phyloP scores from a whole-genome alignment of 92 coral and sea anemone species.

The Zoanthus solanderi region DNA sequence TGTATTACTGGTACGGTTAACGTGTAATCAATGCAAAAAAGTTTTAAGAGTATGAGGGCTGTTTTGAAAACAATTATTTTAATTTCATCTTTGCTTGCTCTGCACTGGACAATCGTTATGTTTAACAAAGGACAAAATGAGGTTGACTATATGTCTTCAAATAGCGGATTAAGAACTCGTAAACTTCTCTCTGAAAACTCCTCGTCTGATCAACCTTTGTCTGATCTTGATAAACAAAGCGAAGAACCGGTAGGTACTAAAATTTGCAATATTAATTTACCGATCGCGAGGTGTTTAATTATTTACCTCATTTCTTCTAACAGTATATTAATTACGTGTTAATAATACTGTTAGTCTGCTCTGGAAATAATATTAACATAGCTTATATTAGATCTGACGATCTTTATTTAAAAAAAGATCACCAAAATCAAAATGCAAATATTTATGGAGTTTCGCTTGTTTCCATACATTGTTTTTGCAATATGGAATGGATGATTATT shows the following conservation, averaged over 20 bases:
- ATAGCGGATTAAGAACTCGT: not conserved
- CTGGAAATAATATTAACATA: no score
- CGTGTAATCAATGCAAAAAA: not conserved
- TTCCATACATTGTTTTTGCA: no score
- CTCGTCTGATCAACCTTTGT: not conserved
- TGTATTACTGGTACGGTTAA: not conserved
- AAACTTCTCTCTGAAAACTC: constrained; percentile 29
- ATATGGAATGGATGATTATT: no score
- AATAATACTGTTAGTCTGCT: no score
- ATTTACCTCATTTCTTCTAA: no score
- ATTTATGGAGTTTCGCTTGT: no score
- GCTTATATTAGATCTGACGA: no score
- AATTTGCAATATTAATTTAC: not conserved
- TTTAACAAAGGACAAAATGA: constrained; percentile 25
- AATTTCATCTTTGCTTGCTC: not conserved
- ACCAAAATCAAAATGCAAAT: no score
- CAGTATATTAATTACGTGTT: no score
- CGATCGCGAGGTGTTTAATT: no score
- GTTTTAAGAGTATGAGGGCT: constrained; percentile 12
- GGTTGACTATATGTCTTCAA: not conserved
- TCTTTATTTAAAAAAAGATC: no score
- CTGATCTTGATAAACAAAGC: not conserved
- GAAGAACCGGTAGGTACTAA: not conserved
- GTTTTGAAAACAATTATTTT: not conserved
- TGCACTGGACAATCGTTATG: constrained; percentile 17